These are phyloP conservation scores for Xiphias gladius DNA, from an alignment of 2,113 vertebrate species.

Conservation along the genomic window DNA sequence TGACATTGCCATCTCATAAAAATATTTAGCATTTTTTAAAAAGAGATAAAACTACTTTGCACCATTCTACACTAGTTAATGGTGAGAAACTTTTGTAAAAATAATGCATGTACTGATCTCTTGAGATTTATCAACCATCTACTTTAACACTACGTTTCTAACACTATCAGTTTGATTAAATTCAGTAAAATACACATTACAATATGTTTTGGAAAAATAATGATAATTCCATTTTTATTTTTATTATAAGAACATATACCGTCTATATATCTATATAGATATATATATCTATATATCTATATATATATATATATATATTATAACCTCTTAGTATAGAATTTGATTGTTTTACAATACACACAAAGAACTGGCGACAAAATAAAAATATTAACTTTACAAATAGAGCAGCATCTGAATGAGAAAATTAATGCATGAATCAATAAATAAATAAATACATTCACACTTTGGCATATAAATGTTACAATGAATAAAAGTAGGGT, in stretches of 20 bases:
- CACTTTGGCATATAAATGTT: constrained; percentile 63
- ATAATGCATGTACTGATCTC: too few species aligned
- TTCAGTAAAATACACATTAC: constrained; percentile 46
- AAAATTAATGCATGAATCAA: constrained; percentile 67
- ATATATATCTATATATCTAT: too few species aligned
- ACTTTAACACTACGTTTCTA: neutral
- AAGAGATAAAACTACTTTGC: too few species aligned
- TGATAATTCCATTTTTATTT: constrained; percentile 80
- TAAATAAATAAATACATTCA: constrained; percentile 64
- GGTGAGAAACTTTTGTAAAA: too few species aligned
- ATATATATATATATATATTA: constrained; percentile 42
- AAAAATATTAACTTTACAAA: constrained; percentile 79
- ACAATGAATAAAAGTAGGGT: constrained; percentile 63
- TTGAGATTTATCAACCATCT: neutral
- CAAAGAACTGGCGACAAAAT: constrained; percentile 75
- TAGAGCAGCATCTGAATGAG: constrained; percentile 74
- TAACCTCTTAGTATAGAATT: constrained; percentile 71
- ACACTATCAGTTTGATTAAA: neutral
- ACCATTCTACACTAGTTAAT: too few species aligned
- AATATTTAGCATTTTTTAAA: too few species aligned
- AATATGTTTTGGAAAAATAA: constrained; percentile 77
- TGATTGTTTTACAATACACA: constrained; percentile 78
- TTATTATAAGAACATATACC: constrained; percentile 84
- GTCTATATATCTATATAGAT: too few species aligned
- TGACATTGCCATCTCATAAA: too few species aligned